phyloP scores from a whole-genome alignment of 1,140 invertebrate genomes.

The Sminthurinus signatus region DNA sequence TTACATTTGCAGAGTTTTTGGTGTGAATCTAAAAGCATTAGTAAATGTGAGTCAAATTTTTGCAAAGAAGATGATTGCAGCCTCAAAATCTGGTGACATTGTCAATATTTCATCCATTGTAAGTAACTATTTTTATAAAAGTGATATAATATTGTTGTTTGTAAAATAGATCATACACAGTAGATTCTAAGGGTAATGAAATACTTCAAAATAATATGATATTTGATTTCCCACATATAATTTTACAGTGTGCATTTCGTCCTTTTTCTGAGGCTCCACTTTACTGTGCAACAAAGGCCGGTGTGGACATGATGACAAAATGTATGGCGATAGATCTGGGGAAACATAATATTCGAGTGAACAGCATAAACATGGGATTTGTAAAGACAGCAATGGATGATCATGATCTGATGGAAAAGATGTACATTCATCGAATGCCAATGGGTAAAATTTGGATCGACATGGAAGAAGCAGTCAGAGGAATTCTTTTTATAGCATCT shows the following conservation, averaged over 20 bases:
- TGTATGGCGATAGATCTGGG: not conserved
- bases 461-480: too few species aligned
- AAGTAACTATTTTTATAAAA: too few species aligned
- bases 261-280: constrained; percentile 68
- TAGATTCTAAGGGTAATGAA: too few species aligned
- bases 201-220: too few species aligned
- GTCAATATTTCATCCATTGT: constrained; percentile 20
- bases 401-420: too few species aligned
- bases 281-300: constrained; percentile 61
- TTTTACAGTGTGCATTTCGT: constrained; percentile 50
- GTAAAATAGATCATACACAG: too few species aligned
- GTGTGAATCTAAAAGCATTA: constrained; percentile 14
- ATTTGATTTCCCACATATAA: too few species aligned
- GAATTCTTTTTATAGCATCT: too few species aligned
- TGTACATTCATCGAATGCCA: too few species aligned
- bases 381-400: not conserved
- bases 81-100: constrained; percentile 2
- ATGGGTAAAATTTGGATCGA: too few species aligned
- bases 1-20: constrained; percentile 5
- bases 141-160: too few species aligned
- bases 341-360: constrained; percentile 10
- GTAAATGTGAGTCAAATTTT: constrained; percentile 21
- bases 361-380: not conserved
- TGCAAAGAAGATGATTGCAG: constrained; percentile 18
- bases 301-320: constrained; percentile 48